Evolutionary conservation across 2,888 invertebrate species (phyloP), one percentile per base, ranked within the genome.

Genomic region (Meiosimyza decipiens): DNA sequence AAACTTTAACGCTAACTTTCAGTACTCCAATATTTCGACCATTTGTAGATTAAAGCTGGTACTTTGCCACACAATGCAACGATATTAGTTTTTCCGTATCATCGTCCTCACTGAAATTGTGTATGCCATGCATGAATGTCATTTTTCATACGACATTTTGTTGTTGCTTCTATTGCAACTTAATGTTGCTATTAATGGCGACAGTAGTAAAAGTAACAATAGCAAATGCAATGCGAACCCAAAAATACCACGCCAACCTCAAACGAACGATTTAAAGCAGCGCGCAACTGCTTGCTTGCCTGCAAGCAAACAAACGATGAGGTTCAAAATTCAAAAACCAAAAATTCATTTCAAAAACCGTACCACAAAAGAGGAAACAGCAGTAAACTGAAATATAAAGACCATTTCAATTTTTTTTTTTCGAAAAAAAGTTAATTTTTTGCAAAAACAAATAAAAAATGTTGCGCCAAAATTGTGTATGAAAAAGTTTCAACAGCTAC

Each of bases 131-230:
- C 70, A 70, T 54, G 70, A 70, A 62, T 63, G 62, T 63, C 62
- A 70, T 70, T 70, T 70, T 70, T 63, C 63, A 70, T 70, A 62
- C 52, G 70, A 70, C 63, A 70, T 70, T 70, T 50, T 60, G 65
- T 28, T 65, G 18, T 51, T 28, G 49, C 18, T 65, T 15, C 60
- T 16, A 50, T 50, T 50, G 28, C 57, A 57, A 28, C 47, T 15
- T 57, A 13, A 16, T 57, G 50, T 40, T 54, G 47, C 40, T 47
- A 52, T 47, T 70, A 54, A 54, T 69, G 16, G 22, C 63, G 18
- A 49, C 63, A 63, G 49, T 40, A 28, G 40, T 13, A 13, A 60
- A 22, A 60, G 15, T 40, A 22, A 40, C 60, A 16, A 60, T 18
- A 47, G 18, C 63, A 18, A 63, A 47, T 49, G 47, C 49, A 49